Conservation (phyloP, 2,113 vertebrate genomes). For the Stigmatopora nigra region DNA sequence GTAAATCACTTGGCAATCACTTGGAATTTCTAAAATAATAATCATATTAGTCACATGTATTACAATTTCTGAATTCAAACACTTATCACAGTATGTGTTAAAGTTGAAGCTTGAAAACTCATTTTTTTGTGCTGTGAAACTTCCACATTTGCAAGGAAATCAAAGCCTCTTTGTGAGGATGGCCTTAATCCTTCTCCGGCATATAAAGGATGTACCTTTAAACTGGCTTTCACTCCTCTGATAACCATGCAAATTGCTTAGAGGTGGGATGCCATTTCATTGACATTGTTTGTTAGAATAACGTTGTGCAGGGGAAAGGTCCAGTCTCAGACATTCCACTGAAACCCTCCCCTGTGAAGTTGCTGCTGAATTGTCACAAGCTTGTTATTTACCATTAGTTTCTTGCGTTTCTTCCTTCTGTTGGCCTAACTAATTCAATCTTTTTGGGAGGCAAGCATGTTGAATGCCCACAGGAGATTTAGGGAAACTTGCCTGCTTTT, state of each 20-base stretch:
- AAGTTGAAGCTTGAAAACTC: conserved; percentile 70
- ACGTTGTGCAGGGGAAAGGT: conserved; percentile 69
- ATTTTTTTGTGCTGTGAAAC: conserved; percentile 63
- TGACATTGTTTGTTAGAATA: conserved; percentile 75
- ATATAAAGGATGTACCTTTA: conserved; percentile 79
- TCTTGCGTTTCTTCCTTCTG: conserved; percentile 62
- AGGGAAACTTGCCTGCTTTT: conserved; percentile 24
- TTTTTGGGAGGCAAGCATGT: conserved; percentile 63
- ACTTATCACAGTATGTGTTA: conserved; percentile 31
- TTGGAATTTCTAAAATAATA: neutral
- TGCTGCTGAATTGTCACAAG: conserved; percentile 72
- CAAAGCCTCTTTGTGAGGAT: conserved; percentile 75
- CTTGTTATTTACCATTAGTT: conserved; percentile 74
- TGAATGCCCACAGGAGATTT: conserved; percentile 51
- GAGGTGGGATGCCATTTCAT: conserved; percentile 75
- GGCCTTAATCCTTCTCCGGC: conserved; percentile 73
- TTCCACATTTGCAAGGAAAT: conserved; percentile 73
- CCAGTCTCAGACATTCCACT: conserved; percentile 64
- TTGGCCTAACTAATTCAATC: conserved; percentile 70
- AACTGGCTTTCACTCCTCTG: conserved; percentile 73
- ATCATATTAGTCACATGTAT: neutral
- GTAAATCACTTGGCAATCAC: neutral
- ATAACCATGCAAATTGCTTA: conserved; percentile 76
- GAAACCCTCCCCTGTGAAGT: conserved; percentile 61
- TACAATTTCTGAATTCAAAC: neutral